Percentiles rank a stretch among this genome's conserved stretches.
Conservation (phyloP, 1,140 invertebrate species). For the Pseudomyrmex dendroicus region DNA sequence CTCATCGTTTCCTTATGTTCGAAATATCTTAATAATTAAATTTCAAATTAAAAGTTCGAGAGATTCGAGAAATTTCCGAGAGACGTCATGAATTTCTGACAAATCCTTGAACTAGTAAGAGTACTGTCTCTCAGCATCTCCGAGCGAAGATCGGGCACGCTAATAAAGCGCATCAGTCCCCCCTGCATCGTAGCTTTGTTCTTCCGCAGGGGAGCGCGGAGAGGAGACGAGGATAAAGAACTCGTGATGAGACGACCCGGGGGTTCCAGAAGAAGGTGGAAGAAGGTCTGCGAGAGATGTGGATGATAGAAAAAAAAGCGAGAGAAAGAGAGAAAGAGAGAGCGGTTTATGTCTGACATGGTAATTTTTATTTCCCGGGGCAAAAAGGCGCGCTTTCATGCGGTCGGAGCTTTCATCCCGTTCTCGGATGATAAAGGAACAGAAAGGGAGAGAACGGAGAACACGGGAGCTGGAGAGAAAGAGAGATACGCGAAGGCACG, state of each 20-base stretch:
- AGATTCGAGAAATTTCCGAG: background rate
- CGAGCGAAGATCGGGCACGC: background rate
- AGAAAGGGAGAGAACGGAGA: slow-evolving; percentile 59
- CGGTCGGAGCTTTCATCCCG: slow-evolving; percentile 74
- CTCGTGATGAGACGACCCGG: slow-evolving; percentile 28
- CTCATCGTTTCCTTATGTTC: background rate
- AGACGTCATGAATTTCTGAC: slow-evolving; percentile 7
- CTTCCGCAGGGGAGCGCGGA: slow-evolving; percentile 25
- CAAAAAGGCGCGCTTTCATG: slow-evolving; percentile 75
- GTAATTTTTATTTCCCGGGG: slow-evolving; percentile 75
- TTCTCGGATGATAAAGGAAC: slow-evolving; percentile 72
- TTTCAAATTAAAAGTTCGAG: background rate
- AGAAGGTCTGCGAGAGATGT: slow-evolving; percentile 30
- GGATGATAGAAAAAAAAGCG: slow-evolving; percentile 19
- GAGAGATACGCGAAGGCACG: slow-evolving; percentile 30
- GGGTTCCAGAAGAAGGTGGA: slow-evolving; percentile 20
- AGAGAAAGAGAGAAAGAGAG: slow-evolving; percentile 41
- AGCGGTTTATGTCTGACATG: slow-evolving; percentile 75
- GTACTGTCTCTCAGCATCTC: background rate
- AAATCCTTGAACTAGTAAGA: slow-evolving; percentile 2
- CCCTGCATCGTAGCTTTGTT: slow-evolving; percentile 30
- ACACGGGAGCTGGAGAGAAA: background rate
- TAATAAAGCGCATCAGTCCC: slow-evolving; percentile 46
- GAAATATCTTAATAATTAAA: slow-evolving; percentile 17
- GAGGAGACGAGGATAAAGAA: background rate